These are phyloP conservation scores for Axis porcinus DNA, from an alignment of 2,113 vertebrate genomes.

Conservation along the genomic window DNA sequence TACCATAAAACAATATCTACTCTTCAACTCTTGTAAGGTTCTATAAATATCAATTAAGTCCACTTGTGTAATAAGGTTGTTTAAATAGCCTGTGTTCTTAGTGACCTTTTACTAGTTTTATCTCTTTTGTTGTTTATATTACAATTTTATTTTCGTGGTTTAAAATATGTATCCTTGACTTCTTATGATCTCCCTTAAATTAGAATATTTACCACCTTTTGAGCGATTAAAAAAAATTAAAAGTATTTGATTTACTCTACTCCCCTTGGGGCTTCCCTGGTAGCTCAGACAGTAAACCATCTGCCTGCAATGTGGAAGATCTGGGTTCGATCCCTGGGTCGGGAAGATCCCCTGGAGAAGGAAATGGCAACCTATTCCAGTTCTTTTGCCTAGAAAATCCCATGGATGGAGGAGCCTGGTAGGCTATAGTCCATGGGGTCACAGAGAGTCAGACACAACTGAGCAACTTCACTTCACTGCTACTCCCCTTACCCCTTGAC, in stretches of 20 bases:
- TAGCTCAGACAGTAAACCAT: too few species aligned
- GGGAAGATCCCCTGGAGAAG: too few species aligned
- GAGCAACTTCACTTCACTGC: too few species aligned
- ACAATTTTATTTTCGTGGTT: background rate
- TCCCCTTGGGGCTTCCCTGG: background rate
- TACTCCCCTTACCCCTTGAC: rapidly evolving
- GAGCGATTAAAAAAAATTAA: background rate
- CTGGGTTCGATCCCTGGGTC: too few species aligned
- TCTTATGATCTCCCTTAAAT: background rate
- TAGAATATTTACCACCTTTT: background rate
- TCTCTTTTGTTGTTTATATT: background rate
- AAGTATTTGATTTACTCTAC: background rate
- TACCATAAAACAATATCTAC: background rate
- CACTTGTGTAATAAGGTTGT: background rate
- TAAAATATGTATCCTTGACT: background rate
- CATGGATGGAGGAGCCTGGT: too few species aligned
- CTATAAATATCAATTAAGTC: background rate
- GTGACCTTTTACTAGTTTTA: background rate
- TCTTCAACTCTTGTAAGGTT: background rate
- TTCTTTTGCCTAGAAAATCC: too few species aligned
- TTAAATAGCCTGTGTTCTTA: background rate
- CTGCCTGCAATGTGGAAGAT: too few species aligned
- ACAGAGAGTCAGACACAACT: too few species aligned
- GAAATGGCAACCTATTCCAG: too few species aligned
- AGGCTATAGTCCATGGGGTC: too few species aligned